Base-by-base conservation (phyloP, 2,888 invertebrate genomes). In the Orthosia gracilis region DNA sequence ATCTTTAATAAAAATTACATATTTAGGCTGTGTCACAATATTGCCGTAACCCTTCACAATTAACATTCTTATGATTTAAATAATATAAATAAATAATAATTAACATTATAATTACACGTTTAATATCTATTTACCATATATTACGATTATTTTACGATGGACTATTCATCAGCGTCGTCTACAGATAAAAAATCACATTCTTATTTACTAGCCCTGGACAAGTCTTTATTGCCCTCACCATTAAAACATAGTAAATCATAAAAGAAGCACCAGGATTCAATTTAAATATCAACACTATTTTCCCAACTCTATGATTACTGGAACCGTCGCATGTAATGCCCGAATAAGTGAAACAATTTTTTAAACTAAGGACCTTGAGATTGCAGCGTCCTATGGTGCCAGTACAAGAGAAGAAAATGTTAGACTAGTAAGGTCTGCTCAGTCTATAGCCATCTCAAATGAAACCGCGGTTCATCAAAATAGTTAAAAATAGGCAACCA, bases 1-100 rank as follows among this genome's bases (percentile, higher is more conserved):
- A 23, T 23, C 17, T 77, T 77, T 77, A 69, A 55, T 76, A 23
- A 31, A 59, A 68, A 47, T 31, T 69, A 76, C 54, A 69, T 62
- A 54, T 49, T 18, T 21, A 55, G 7, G 31, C 17, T 59, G 15
- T 62, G 5, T 64, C 21, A 52, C 47, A 54, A 49, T 71, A 72
- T 64, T 78, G 64, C 78, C 76, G 21, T 54, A 54, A 78, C 40
- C 78, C 71, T 18, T 59, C 72, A 72, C 13, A 64, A 64, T 26
- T 59, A 78, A 26, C 5, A 50, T 23, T 23, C 31, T 70, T 77
- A 70, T 17, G 17, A 45, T 21, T 17, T 45, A 59, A 26, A 45
- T 0, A 40, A 18, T 49, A 49, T n/a, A 49, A 54, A 64, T 78
- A 71, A 76, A 78, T 64, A 78, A 26, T 45, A 55, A 72, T 50